A percentile compares a stretch with the other conserved stretches of the same genome.
These are phyloP conservation scores for Platypus cylindrus DNA, from an alignment of 2,888 invertebrate species.

Conservation along the genomic window DNA sequence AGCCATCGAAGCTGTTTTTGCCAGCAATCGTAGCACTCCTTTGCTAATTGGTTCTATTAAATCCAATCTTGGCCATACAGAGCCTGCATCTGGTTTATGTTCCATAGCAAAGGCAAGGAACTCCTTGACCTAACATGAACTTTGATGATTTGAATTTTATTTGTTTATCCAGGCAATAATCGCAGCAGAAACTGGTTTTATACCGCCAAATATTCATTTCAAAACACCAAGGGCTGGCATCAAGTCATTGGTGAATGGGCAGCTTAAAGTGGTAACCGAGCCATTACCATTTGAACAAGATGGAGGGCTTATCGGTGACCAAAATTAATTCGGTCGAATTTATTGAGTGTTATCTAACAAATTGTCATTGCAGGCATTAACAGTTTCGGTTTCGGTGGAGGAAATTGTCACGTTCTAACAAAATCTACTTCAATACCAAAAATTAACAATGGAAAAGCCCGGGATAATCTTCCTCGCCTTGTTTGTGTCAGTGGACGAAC, in stretches of 20 bases:
- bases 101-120: constrained; percentile 60
- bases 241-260: constrained; percentile 46
- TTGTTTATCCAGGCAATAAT: no score
- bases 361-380: constrained; percentile 49
- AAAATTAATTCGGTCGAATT: no score
- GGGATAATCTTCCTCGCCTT: constrained; percentile 57
- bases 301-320: constrained; percentile 56
- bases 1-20: constrained; percentile 70
- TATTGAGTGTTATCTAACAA: neutral
- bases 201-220: constrained; percentile 82
- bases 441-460: constrained; percentile 45
- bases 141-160: neutral
- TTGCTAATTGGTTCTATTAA: constrained; percentile 84
- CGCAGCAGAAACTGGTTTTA: constrained; percentile 63
- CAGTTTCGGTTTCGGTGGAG: constrained; percentile 90
- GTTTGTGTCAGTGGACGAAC: constrained; percentile 69
- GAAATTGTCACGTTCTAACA: constrained; percentile 62
- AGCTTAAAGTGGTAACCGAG: constrained; percentile 60
- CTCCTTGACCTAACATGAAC: neutral
- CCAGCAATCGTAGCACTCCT: constrained; percentile 50
- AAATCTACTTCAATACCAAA: constrained; percentile 47
- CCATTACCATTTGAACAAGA: constrained; percentile 46
- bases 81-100: constrained; percentile 73
- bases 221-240: constrained; percentile 36
- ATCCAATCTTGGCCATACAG: constrained; percentile 88